A percentile compares a stretch with the other conserved stretches of the same genome.
These are phyloP conservation scores for Cephalopterus ornatus DNA, from an alignment of 2,113 vertebrate genomes.

Conservation along the genomic window DNA sequence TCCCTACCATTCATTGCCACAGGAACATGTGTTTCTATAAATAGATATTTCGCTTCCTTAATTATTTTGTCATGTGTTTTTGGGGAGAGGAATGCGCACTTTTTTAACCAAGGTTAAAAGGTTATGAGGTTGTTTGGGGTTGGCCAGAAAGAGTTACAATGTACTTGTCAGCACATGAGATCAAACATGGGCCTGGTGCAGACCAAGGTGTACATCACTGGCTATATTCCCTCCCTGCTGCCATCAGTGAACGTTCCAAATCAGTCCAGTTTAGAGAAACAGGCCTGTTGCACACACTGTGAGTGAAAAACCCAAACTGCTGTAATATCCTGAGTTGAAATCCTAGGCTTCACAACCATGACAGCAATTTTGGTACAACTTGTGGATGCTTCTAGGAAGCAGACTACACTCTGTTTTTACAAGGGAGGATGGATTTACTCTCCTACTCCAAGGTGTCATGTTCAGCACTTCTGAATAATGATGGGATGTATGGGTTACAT, in stretches of 20 bases:
- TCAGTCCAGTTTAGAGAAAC: neutral
- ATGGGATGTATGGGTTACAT: accelerated
- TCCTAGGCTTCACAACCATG: neutral
- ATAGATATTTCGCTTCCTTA: neutral
- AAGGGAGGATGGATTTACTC: neutral
- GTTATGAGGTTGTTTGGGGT: neutral
- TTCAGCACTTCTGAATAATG: neutral
- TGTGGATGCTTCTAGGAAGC: neutral
- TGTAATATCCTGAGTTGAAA: neutral
- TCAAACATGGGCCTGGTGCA: neutral
- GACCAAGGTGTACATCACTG: neutral
- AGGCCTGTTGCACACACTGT: neutral
- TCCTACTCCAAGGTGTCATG: neutral
- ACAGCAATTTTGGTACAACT: neutral
- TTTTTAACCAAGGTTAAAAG: neutral
- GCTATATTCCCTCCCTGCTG: neutral
- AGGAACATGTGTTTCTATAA: too few species aligned
- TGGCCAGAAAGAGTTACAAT: neutral
- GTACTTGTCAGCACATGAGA: neutral
- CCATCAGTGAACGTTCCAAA: neutral
- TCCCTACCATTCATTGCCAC: accelerated
- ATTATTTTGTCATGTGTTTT: neutral
- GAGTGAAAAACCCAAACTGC: neutral
- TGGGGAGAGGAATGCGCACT: too few species aligned
- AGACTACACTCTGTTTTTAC: neutral